phyloP scores from a whole-genome alignment of 2,113 vertebrate species.

The Heptranchias perlo region DNA sequence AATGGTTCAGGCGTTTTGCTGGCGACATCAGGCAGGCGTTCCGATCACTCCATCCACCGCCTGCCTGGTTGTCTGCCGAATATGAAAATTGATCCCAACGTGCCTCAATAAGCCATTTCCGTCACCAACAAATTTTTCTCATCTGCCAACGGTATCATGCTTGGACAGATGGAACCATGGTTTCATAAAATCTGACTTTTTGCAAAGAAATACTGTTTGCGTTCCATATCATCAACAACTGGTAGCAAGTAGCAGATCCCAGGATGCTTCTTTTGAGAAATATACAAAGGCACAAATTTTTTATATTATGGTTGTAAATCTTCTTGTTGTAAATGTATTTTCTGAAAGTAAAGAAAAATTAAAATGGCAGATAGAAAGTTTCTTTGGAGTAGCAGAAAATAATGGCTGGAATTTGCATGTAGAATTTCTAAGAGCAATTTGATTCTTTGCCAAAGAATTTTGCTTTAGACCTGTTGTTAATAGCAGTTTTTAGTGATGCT shows the following conservation, averaged over 20 bases:
- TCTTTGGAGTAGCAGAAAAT: background rate
- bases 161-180: background rate
- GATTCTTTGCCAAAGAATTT: constrained; percentile 14
- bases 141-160: background rate
- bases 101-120: background rate
- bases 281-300: background rate
- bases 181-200: background rate
- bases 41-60: background rate
- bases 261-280: background rate
- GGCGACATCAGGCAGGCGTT: background rate
- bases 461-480: constrained; percentile 10
- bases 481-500: background rate
- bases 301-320: background rate
- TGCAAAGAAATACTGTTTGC: background rate
- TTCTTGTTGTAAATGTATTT: background rate
- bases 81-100: background rate
- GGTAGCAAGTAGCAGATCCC: background rate
- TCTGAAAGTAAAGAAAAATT: background rate
- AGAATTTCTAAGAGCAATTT: background rate
- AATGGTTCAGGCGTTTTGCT: background rate
- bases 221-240: background rate
- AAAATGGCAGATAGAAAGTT: background rate
- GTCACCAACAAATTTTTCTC: background rate
- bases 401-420: background rate
- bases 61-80: background rate